These are phyloP conservation scores for Chiloscyllium plagiosum DNA, from an alignment of 2,113 vertebrate genomes.

Conservation along the genomic window DNA sequence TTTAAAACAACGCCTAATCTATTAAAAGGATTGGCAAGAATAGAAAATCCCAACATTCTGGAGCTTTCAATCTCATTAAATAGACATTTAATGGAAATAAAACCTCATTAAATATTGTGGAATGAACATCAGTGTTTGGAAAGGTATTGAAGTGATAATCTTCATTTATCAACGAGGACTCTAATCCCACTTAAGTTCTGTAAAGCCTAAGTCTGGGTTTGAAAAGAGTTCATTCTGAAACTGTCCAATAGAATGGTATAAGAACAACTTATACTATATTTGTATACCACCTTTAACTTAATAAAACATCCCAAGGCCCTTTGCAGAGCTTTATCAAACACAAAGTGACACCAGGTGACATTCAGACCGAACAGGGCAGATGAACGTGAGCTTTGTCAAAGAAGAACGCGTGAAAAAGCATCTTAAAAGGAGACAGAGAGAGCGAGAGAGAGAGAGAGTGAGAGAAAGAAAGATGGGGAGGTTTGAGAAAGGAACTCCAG, in stretches of 20 bases:
- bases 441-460: not conserved
- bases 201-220: not conserved
- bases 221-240: not conserved
- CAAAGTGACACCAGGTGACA: too few relatives aligned
- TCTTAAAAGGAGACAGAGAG: not conserved
- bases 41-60: not conserved
- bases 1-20: constrained; percentile 3
- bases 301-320: too few relatives aligned
- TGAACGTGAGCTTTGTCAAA: not conserved
- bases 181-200: not conserved
- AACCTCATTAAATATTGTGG: not conserved
- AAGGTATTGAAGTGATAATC: not conserved
- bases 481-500: not conserved
- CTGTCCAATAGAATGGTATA: not conserved
- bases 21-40: not conserved
- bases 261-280: not conserved
- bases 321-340: too few relatives aligned
- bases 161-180: not conserved
- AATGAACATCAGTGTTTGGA: constrained; percentile 17
- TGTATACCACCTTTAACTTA: too few relatives aligned
- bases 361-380: not conserved
- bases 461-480: not conserved
- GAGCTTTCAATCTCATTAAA: constrained; percentile 14
- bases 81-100: not conserved
- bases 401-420: not conserved